A percentile compares a stretch with the other conserved stretches of the same genome.
These are phyloP conservation scores for Telmatherina bonti DNA, from an alignment of 2,797 vertebrate genomes.

Conservation along the genomic window DNA sequence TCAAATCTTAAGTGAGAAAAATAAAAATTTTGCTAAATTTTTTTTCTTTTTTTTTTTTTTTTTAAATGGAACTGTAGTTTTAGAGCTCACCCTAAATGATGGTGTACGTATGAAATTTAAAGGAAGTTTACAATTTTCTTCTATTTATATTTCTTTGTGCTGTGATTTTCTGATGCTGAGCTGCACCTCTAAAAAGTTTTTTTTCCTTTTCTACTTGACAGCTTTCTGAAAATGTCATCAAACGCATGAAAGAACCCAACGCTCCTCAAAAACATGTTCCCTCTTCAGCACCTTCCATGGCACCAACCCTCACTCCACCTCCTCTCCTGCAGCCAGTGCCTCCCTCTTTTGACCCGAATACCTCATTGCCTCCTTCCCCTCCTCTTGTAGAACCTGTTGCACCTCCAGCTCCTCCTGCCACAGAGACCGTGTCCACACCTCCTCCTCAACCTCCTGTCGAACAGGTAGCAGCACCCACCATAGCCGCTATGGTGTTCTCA, in stretches of 20 bases:
- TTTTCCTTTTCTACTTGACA: slow-evolving; percentile 60
- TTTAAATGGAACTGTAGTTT: no score
- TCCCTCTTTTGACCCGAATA: slow-evolving; percentile 70
- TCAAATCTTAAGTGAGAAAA: no score
- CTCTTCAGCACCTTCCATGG: slow-evolving; percentile 37
- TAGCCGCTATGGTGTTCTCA: slow-evolving; percentile 62
- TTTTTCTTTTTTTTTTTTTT: no score
- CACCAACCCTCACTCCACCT: slow-evolving; percentile 34
- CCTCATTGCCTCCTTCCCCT: slow-evolving; percentile 62
- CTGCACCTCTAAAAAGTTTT: slow-evolving; percentile 7
- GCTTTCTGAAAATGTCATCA: slow-evolving; percentile 95
- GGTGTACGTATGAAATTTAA: not conserved
- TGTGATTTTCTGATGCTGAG: not conserved
- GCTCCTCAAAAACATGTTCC: slow-evolving; percentile 53
- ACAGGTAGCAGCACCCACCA: slow-evolving; percentile 74
- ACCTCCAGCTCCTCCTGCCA: slow-evolving; percentile 55
- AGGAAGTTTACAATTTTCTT: not conserved
- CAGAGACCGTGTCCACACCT: slow-evolving; percentile 55
- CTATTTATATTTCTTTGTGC: not conserved
- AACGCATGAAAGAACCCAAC: slow-evolving; percentile 92
- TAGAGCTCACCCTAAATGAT: not conserved
- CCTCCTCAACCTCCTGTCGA: slow-evolving; percentile 55
- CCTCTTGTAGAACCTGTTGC: slow-evolving; percentile 58
- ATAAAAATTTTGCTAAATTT: no score
- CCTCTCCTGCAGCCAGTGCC: slow-evolving; percentile 58